Evolutionary conservation across 2,888 invertebrate genomes (phyloP).

Genomic region (Anoncus sp.): DNA sequence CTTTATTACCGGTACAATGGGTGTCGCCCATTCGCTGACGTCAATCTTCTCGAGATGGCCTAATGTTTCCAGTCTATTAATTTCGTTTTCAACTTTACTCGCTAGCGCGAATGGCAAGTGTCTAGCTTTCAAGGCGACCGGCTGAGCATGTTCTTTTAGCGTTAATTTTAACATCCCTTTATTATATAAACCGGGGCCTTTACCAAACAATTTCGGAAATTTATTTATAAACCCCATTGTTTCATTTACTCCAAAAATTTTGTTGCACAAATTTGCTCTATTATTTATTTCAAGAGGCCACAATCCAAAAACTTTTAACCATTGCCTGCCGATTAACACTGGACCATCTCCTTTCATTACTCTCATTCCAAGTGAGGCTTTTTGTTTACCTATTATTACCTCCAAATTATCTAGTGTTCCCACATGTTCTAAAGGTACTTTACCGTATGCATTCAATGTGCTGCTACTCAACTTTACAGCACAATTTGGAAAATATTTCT

Average conservation of each 20-base stretch:
- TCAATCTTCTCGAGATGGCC: constrained; percentile 52
- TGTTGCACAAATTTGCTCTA: constrained; percentile 12
- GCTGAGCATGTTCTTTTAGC: constrained; percentile 59
- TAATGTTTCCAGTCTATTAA: constrained; percentile 10
- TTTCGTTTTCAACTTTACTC: constrained; percentile 5
- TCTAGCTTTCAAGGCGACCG: constrained; percentile 67
- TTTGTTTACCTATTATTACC: constrained; percentile 41
- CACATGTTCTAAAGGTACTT: constrained; percentile 26
- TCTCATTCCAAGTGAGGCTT: constrained; percentile 23
- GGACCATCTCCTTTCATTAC: constrained; percentile 55
- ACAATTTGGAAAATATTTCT: no score
- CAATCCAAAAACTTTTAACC: constrained; percentile 14
- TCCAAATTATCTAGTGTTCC: constrained; percentile 35
- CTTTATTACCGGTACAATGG: constrained; percentile 75
- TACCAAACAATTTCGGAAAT: constrained; percentile 54
- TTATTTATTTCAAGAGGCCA: not conserved
- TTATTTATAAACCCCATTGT: constrained; percentile 15
- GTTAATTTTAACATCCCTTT: constrained; percentile 58
- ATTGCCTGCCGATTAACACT: constrained; percentile 47
- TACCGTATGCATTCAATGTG: constrained; percentile 28
- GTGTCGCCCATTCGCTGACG: constrained; percentile 75
- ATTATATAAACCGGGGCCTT: constrained; percentile 55
- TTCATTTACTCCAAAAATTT: constrained; percentile 13
- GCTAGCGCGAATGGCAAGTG: constrained; percentile 67
- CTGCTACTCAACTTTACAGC: no score